Evolutionary conservation across 2,888 invertebrate genomes (phyloP), one percentile per base, ranked within the genome.

Genomic region (Linyphia triangularis): DNA sequence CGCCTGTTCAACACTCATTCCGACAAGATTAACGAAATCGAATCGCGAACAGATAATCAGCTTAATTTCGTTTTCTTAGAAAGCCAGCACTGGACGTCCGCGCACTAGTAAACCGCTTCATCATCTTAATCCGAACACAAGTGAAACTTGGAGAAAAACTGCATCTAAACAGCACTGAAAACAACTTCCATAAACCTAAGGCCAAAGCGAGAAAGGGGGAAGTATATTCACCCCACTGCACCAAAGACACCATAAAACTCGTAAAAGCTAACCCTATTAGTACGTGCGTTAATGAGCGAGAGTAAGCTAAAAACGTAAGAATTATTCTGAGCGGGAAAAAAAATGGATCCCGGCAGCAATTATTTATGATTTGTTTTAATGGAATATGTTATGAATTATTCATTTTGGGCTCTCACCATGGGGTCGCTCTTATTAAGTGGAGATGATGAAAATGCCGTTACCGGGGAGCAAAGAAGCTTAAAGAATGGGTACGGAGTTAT

Each of bases 301-400:
- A 59, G 5, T 13, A 16, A 37, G 19, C n/a, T 10, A 70, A 73
- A 70, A 57, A 57, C 10, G 77, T 26, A 26, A 43, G 26, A 10
- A 43, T 70, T 26, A 16, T 77, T 63, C 26, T 7, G 59, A 77
- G n/a, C 10, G 19, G 19, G 37, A 33, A 22, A 26, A 61, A 63
- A 63, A 40, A 79, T n/a, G 13, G 19, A 13, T 13, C 13, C 28
- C 19, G 40, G 22, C 67, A 22, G 51, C 65, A 79, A 79, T 79
- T 79, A 79, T 79, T 79, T 79, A 67, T 79, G 79, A 79, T 79
- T 79, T 65, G 67, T 43, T 67, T 79, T 79, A 79, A 79, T 79
- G 51, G 79, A 79, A 79, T 43, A 43, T 79, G 65, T 43, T 51
- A 65, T 79, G 67, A 79, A 79, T 79, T 26, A 79, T 79, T 67